Evolutionary conservation across 2,888 invertebrate species (phyloP), one percentile per base, ranked within the genome.

Genomic region (Sphaerophoria taeniata): DNA sequence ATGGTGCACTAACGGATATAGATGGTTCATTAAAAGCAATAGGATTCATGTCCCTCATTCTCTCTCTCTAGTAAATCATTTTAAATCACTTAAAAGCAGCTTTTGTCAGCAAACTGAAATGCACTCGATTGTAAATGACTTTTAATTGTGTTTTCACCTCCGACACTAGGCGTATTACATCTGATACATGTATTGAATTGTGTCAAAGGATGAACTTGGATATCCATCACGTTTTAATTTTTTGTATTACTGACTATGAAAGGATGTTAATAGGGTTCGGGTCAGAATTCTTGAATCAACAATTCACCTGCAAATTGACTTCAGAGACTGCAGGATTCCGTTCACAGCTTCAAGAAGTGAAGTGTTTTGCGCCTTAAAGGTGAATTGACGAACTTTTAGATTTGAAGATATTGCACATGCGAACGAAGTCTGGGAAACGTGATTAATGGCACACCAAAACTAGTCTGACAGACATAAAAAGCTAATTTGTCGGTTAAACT

Each of bases 121-220:
- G 72, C 84, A 84, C 72, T 84, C 71, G 75, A 81, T 85, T 81
- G 85, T 81, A 85, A 85, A 77, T 80, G 80, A 85, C 85, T 80
- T 85, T 77, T 80, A 85, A 85, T 85, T 80, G 85, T 85, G 58
- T 81, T 85, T 80, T 85, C 81, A 34, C 63, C 70, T 76, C 53
- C 53, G 73, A 67, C 76, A 77, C 69, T 70, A 63, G 11, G 56
- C 58, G 14, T n/a, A 56, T 51, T 55, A n/a, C 31, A 33, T 5
- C 58, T 34, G 60, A 55, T 49, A 51, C 9, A 51, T 5, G 11
- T 39, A 61, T 24, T 24, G 24, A 16, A n/a, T 7, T 9, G 7
- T 39, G 11, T 63, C 34, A 31, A 56, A 56, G 11, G n/a, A 14
- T 34, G 24, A 24, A 24, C 24, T n/a, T n/a, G n/a, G n/a, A n/a